These are phyloP conservation scores for Philopotamus ludificatus DNA, from an alignment of 1,140 invertebrate species.

Conservation along the genomic window DNA sequence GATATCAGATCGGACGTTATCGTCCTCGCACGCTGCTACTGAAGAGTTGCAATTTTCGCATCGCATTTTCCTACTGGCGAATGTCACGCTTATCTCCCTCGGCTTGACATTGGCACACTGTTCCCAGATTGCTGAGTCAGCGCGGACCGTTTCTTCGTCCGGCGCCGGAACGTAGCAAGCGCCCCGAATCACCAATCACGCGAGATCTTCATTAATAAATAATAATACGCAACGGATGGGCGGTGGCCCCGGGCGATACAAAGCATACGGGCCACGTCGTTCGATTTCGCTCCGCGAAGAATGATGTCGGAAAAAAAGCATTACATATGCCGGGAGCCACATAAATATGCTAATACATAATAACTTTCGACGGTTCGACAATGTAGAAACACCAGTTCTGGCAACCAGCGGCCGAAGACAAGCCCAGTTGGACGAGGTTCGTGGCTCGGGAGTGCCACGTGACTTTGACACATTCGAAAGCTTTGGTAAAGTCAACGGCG, in stretches of 20 bases:
- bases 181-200: constrained; percentile 15
- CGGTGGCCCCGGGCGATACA: background rate
- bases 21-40: too few relatives aligned
- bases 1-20: too few relatives aligned
- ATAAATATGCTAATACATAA: constrained; percentile 27
- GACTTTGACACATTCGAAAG: constrained; percentile 19
- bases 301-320: constrained; percentile 3
- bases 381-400: constrained; percentile 24
- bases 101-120: constrained; percentile 5
- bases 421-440: background rate
- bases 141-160: constrained; percentile 16
- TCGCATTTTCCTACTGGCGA: too few relatives aligned
- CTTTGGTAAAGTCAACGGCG: too few relatives aligned
- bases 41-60: too few relatives aligned
- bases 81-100: background rate
- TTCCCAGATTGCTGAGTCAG: constrained; percentile 5
- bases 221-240: constrained; percentile 26
- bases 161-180: background rate
- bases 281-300: constrained; percentile 21
- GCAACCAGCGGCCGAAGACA: constrained; percentile 2
- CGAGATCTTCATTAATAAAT: constrained; percentile 36
- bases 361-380: constrained; percentile 14
- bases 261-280: constrained; percentile 16
- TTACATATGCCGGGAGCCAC: constrained; percentile 16
- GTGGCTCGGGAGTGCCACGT: constrained; percentile 8